phyloP scores from a whole-genome alignment of 2,888 invertebrate genomes.

The Eupithecia pulchellata region DNA sequence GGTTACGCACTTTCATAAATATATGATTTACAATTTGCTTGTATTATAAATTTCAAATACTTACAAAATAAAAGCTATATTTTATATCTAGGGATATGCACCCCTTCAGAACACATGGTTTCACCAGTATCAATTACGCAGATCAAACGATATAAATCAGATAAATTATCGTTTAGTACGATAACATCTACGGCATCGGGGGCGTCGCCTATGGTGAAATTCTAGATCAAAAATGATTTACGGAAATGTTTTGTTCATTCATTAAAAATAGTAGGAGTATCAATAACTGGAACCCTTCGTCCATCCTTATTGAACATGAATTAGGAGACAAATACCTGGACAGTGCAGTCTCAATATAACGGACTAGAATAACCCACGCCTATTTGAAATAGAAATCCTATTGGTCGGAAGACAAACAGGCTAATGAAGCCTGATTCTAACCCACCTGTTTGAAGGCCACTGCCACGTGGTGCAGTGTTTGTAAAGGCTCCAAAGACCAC shows the following conservation, averaged over 20 bases:
- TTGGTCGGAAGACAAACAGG: conserved; percentile 43
- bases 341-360: conserved; percentile 22
- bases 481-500: conserved; percentile 80
- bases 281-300: background rate
- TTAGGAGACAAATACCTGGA: conserved; percentile 9
- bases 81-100: conserved; percentile 57
- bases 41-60: background rate
- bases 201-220: conserved; percentile 57
- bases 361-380: conserved; percentile 15
- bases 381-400: conserved; percentile 32
- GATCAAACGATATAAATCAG: conserved; percentile 72
- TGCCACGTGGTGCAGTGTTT: conserved; percentile 72
- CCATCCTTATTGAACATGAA: conserved; percentile 12
- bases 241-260: conserved; percentile 60
- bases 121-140: conserved; percentile 78
- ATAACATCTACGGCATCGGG: conserved; percentile 65
- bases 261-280: conserved; percentile 44
- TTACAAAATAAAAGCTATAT: conserved; percentile 11
- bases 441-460: conserved; percentile 49
- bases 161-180: conserved; percentile 71
- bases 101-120: conserved; percentile 60
- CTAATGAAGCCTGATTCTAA: conserved; percentile 45
- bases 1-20: background rate
- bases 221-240: conserved; percentile 72
- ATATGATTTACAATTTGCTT: background rate